Evolutionary conservation across 2,797 vertebrate genomes (phyloP).

Genomic region (Eptatretus atami): DNA sequence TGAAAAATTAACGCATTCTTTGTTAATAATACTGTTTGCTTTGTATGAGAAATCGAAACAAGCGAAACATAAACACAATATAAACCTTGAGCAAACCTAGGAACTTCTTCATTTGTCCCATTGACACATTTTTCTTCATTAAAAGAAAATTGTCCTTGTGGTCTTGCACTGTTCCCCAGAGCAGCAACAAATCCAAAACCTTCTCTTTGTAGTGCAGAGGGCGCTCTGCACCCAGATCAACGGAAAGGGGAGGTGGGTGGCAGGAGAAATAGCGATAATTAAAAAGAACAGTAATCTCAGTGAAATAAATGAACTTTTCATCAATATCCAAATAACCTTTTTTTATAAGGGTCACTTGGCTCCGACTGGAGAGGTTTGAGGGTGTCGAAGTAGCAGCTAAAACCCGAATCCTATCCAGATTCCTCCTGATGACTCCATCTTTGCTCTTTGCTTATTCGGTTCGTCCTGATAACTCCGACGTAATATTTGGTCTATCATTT

Average conservation of each 20-base stretch:
- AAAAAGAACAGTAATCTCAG: not conserved
- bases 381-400: too few relatives aligned
- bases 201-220: constrained; percentile 76
- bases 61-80: too few relatives aligned
- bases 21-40: too few relatives aligned
- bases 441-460: too few relatives aligned
- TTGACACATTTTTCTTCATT: constrained; percentile 43
- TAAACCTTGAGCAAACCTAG: constrained; percentile 19
- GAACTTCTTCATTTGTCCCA: constrained; percentile 43
- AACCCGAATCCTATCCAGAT: too few relatives aligned
- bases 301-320: not conserved
- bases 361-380: not conserved
- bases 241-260: constrained; percentile 12
- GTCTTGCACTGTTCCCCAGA: constrained; percentile 73
- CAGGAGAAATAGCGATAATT: constrained; percentile 10
- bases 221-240: constrained; percentile 24
- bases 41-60: too few relatives aligned
- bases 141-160: constrained; percentile 55
- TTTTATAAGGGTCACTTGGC: not conserved
- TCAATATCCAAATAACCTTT: not conserved
- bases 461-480: too few relatives aligned
- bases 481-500: too few relatives aligned
- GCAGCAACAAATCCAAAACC: constrained; percentile 66
- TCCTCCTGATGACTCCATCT: too few relatives aligned
- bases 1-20: too few relatives aligned